Evolutionary conservation across 2,113 vertebrate species (phyloP), one percentile per base, ranked within the genome.

Genomic region (Heliornis fulica): DNA sequence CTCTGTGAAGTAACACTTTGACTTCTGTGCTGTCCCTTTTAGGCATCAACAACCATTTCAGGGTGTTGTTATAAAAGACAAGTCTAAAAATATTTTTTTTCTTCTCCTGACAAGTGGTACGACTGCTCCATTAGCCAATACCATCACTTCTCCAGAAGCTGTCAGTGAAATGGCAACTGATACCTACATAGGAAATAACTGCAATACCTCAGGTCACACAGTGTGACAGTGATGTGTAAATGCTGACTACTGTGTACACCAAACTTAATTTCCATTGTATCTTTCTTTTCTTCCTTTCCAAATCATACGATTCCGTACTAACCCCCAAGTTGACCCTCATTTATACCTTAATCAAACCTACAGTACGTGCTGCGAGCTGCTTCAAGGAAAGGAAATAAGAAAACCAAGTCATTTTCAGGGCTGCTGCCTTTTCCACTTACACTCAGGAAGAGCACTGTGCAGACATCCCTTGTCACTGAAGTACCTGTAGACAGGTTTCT

Each of bases 71-170:
- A 71, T 12, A 85, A 81, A 86, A 82, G 19, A 61, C 46, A 93
- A 80, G 70, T 32, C 53, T 89, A 75, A 87, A 91, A 85, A 70
- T 19, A 79, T 4, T 54, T 79, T 84, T n/a, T 36, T 89, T 80
- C 25, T 50, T 72, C 66, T 76, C 41, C 41, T 72, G 66, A 92
- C 63, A 94, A 95, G 65, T 29, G 57, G 72, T 22, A 57, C 6
- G 23, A 89, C 40, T 92, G 81, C 78, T 89, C 84, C 78, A 43
- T 91, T 94, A 95, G 77, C 77, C 89, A 87, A 91, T 65, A 82
- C 51, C 76, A 87, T 32, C 83, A 71, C 43, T 83, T 29, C 61
- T 79, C 45, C 46, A 78, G 86, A 77, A 87, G 50, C 51, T 91
- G 83, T 78, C 88, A 84, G 59, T 69, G 65, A 87, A 95, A 91